These are phyloP conservation scores for Caenorhabditis sp. DNA, from an alignment of 2,888 invertebrate genomes.

Conservation along the genomic window DNA sequence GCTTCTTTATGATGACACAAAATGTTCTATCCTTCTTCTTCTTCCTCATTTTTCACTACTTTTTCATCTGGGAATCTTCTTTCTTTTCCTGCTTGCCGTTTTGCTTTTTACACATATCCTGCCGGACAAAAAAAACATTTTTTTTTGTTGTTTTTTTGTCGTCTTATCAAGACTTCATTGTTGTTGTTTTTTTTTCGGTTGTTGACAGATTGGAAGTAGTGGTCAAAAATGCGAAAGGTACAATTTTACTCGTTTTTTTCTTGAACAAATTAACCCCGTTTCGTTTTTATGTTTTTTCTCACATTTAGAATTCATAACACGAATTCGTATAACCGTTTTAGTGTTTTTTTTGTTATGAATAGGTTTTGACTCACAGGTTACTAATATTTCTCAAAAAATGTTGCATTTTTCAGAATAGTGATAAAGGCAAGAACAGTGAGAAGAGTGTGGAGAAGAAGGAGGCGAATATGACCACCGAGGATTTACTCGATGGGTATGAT, in stretches of 20 bases:
- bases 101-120: background rate
- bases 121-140: background rate
- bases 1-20: background rate
- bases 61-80: background rate
- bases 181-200: too few relatives aligned
- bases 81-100: background rate
- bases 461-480: slow-evolving; percentile 41
- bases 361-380: too few relatives aligned
- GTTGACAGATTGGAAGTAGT: too few relatives aligned
- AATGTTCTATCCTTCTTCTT: slow-evolving; percentile 15
- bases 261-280: background rate
- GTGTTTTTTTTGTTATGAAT: too few relatives aligned
- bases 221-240: too few relatives aligned
- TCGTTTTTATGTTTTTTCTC: background rate
- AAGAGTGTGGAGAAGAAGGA: background rate
- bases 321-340: too few relatives aligned
- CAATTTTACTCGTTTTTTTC: background rate
- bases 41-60: slow-evolving; percentile 4
- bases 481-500: slow-evolving; percentile 53
- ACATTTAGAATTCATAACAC: too few relatives aligned
- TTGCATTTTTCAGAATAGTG: background rate
- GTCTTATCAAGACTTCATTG: slow-evolving; percentile 4
- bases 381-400: too few relatives aligned
- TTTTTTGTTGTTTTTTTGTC: background rate
- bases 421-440: background rate